phyloP scores from a whole-genome alignment of 2,797 vertebrate species.

The Pipistrellus kuhlii region DNA sequence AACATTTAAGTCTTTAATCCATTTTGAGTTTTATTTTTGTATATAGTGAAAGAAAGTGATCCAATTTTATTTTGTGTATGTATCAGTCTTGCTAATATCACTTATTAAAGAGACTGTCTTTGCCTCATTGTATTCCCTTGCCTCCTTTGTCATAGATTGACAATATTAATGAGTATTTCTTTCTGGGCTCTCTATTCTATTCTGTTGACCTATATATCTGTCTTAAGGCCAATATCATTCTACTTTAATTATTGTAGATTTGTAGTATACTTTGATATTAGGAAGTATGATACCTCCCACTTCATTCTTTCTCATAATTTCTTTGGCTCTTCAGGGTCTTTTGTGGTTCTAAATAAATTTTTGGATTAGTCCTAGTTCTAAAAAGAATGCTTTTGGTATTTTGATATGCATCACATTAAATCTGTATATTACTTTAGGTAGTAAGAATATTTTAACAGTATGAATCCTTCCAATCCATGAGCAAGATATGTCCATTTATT shows the following conservation, averaged over 20 bases:
- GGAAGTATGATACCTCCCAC: neutral
- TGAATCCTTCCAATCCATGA: neutral
- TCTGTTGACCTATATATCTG: neutral
- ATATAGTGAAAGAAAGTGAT: neutral
- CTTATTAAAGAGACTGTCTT: neutral
- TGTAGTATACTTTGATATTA: neutral
- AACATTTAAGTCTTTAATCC: neutral
- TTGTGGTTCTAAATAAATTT: neutral
- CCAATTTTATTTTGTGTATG: neutral
- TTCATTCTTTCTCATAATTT: neutral
- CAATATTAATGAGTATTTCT: neutral
- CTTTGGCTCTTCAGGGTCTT: neutral
- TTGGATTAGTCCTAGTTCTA: neutral
- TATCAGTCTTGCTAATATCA: neutral
- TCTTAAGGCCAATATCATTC: neutral
- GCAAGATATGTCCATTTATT: neutral
- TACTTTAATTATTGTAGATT: neutral
- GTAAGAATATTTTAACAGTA: neutral
- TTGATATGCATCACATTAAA: neutral
- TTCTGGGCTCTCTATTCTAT: neutral
- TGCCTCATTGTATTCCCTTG: neutral
- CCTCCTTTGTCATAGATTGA: neutral
- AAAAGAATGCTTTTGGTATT: neutral
- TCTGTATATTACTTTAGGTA: neutral
- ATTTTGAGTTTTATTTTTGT: neutral